Evolutionary conservation across 1,140 invertebrate species (phyloP).

Genomic region (Kradibia gibbosae): DNA sequence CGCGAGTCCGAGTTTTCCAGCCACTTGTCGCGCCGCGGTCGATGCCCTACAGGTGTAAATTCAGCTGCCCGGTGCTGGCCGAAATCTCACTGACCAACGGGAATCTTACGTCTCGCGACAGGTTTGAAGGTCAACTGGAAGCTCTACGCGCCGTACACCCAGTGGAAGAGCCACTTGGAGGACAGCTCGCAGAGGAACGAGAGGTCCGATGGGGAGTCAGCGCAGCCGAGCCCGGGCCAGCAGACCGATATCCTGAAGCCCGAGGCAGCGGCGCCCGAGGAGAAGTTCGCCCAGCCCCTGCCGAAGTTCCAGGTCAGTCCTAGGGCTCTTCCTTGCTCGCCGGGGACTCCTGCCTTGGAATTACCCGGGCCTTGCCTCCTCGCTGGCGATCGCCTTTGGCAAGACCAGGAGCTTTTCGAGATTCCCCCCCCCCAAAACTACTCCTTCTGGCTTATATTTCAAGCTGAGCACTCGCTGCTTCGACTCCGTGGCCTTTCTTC

Average conservation of each 20-base stretch:
- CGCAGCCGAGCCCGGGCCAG: slow-evolving; percentile 2
- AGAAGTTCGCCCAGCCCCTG: slow-evolving; percentile 22
- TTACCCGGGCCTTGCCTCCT: not conserved
- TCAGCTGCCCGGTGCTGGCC: too few species aligned
- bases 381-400: not conserved
- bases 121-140: slow-evolving; percentile 64
- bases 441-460: too few species aligned
- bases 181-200: slow-evolving; percentile 53
- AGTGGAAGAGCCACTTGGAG: slow-evolving; percentile 56
- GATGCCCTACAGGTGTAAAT: too few species aligned
- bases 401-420: too few species aligned
- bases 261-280: slow-evolving; percentile 3
- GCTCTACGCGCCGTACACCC: slow-evolving; percentile 56
- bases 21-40: too few species aligned
- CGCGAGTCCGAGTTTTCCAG: too few species aligned
- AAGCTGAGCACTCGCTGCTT: too few species aligned
- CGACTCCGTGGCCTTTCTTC: not conserved
- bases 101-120: slow-evolving; percentile 36
- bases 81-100: not conserved
- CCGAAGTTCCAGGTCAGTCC: slow-evolving; percentile 9
- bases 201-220: slow-evolving; percentile 49
- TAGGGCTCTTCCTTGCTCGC: not conserved
- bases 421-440: too few species aligned
- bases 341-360: not conserved
- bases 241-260: slow-evolving; percentile 24